Conservation (phyloP, 1,140 invertebrate species). For the Parasteatoda tepidariorum region DNA sequence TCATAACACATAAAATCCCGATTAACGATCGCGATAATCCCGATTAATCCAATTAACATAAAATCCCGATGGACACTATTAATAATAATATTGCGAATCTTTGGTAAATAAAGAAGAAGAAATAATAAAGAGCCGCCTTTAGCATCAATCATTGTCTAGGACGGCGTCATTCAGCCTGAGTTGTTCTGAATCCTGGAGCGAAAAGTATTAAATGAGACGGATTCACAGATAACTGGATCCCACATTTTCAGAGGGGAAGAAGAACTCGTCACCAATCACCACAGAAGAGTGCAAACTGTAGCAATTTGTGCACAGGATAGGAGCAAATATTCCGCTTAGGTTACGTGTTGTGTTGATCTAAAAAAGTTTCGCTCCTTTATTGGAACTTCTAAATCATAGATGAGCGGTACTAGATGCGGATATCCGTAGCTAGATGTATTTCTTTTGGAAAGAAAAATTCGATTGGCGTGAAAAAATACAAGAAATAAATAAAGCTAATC, state of each 20-base stretch:
- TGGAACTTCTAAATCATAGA: not conserved
- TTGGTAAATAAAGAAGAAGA: slow-evolving; percentile 9
- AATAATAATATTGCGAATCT: no score
- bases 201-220: slow-evolving; percentile 18
- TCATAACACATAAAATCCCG: no score
- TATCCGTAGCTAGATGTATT: not conserved
- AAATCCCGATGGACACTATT: no score
- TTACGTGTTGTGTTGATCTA: not conserved
- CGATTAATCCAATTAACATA: no score
- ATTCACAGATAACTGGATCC: slow-evolving; percentile 25
- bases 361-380: not conserved
- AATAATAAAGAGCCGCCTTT: slow-evolving; percentile 14
- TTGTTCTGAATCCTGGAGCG: not conserved
- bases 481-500: no score
- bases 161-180: slow-evolving; percentile 21
- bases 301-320: slow-evolving; percentile 6
- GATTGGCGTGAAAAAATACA: no score
- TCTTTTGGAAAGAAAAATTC: no score
- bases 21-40: no score
- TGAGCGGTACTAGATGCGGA: not conserved
- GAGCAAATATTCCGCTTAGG: not conserved
- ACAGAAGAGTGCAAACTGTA: not conserved
- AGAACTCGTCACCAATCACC: slow-evolving; percentile 31
- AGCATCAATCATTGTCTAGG: slow-evolving; percentile 39
- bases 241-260: slow-evolving; percentile 21